Percentiles rank a stretch among this genome's conserved stretches.
phyloP scores from a whole-genome alignment of 2,113 vertebrate species.

The Callopanchax toddi region DNA sequence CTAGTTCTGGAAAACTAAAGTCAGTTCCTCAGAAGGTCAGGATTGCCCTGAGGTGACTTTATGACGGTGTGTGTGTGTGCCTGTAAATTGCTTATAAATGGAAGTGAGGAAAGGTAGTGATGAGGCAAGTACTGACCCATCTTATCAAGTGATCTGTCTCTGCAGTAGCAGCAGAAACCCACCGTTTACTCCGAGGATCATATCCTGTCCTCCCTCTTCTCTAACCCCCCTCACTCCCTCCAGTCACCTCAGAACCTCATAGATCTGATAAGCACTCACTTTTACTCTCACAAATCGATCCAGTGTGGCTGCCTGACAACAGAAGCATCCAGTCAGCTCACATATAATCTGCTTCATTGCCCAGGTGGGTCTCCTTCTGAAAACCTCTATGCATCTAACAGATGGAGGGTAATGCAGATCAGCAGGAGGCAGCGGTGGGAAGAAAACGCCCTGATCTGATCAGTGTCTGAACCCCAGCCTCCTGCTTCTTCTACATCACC shows the following conservation, averaged over 20 bases:
- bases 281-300: constrained; percentile 19
- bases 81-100: not conserved
- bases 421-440: constrained; percentile 39
- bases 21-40: not conserved
- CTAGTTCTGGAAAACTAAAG: not conserved
- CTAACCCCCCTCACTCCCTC: constrained; percentile 14
- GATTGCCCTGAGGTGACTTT: not conserved
- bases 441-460: constrained; percentile 83
- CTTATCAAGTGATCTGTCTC: constrained; percentile 45
- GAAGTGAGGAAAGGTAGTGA: constrained; percentile 16
- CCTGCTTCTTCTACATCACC: constrained; percentile 14
- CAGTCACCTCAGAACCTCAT: constrained; percentile 2
- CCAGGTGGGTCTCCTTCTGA: too few relatives aligned
- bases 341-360: too few relatives aligned
- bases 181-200: constrained; percentile 23
- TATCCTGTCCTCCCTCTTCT: constrained; percentile 41
- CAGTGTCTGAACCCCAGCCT: constrained; percentile 61
- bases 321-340: constrained; percentile 7
- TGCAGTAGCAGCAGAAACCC: constrained; percentile 48
- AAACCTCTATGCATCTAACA: too few relatives aligned
- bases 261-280: constrained; percentile 27
- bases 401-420: constrained; percentile 45
- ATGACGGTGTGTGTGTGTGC: not conserved
- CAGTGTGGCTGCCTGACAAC: constrained; percentile 23
- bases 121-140: constrained; percentile 8